phyloP scores from a whole-genome alignment of 2,113 vertebrate species.

The Cepphus grylle region DNA sequence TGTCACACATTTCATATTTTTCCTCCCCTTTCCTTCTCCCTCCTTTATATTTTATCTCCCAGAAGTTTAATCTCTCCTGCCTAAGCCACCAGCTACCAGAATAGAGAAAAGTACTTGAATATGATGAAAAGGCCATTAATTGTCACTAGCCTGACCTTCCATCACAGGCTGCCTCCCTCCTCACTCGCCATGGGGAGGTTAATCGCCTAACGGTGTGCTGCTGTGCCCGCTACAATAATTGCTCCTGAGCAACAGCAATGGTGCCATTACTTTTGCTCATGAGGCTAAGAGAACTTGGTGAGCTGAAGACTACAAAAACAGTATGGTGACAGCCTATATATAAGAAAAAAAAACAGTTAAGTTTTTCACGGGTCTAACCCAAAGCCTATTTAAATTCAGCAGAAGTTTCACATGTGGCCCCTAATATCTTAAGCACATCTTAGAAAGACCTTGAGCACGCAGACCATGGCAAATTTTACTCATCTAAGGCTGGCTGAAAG shows the following conservation, averaged over 20 bases:
- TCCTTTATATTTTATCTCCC: constrained; percentile 5
- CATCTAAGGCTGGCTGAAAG: neutral
- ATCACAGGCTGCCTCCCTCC: neutral
- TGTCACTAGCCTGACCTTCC: neutral
- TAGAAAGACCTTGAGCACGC: neutral
- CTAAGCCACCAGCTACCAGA: neutral
- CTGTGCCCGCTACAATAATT: neutral
- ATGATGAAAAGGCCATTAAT: constrained; percentile 16
- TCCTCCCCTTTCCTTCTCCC: neutral
- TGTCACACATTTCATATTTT: neutral
- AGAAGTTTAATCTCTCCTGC: constrained; percentile 3
- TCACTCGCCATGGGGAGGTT: neutral
- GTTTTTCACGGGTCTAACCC: neutral
- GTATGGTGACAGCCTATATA: neutral
- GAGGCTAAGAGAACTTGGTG: neutral
- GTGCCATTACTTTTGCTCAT: neutral
- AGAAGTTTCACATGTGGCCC: neutral
- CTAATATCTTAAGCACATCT: neutral
- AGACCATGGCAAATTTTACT: neutral
- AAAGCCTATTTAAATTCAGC: neutral
- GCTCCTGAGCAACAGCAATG: neutral
- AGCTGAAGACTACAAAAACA: neutral
- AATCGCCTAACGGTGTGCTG: neutral
- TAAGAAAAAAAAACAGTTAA: neutral
- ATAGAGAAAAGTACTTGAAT: neutral